A percentile compares a stretch with the other conserved stretches of the same genome.
Conservation (phyloP, 2,888 invertebrate species). For the Bhutanitis thaidina region DNA sequence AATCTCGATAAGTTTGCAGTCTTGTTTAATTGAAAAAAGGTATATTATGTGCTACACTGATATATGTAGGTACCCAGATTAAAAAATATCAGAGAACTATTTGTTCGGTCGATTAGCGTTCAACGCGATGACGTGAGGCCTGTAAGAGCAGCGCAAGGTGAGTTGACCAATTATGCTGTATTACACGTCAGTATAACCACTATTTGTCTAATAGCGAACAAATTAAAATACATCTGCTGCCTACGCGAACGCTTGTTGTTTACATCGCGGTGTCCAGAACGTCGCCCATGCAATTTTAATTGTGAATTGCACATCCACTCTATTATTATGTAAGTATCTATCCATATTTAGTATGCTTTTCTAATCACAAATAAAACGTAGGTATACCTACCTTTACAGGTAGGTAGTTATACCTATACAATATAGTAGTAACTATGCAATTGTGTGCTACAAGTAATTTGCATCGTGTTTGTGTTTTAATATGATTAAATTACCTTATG, state of each 20-base stretch:
- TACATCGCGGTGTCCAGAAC: constrained; percentile 7
- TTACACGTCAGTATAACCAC: constrained; percentile 8
- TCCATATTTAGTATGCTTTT: neutral
- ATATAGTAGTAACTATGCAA: neutral
- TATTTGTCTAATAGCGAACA: constrained; percentile 12
- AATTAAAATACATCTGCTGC: constrained; percentile 18
- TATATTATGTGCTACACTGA: too few relatives aligned
- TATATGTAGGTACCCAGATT: too few relatives aligned
- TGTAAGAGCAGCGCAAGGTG: constrained; percentile 50
- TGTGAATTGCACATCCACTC: neutral
- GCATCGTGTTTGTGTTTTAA: neutral
- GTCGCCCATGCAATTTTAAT: constrained; percentile 10
- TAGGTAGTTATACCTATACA: neutral
- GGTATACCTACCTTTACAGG: neutral
- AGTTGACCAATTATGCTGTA: constrained; percentile 50
- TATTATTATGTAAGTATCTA: neutral
- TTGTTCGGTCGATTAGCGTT: constrained; percentile 55
- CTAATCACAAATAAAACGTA: constrained; percentile 19
- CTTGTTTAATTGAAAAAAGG: neutral
- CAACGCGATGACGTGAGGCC: constrained; percentile 53
- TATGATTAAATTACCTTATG: constrained; percentile 43
- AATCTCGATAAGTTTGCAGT: neutral
- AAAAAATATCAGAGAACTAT: constrained; percentile 32
- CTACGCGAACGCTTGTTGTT: constrained; percentile 13
- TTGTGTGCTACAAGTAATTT: neutral